phyloP scores from a whole-genome alignment of 2,797 vertebrate genomes.

The Lepus oiostolus region DNA sequence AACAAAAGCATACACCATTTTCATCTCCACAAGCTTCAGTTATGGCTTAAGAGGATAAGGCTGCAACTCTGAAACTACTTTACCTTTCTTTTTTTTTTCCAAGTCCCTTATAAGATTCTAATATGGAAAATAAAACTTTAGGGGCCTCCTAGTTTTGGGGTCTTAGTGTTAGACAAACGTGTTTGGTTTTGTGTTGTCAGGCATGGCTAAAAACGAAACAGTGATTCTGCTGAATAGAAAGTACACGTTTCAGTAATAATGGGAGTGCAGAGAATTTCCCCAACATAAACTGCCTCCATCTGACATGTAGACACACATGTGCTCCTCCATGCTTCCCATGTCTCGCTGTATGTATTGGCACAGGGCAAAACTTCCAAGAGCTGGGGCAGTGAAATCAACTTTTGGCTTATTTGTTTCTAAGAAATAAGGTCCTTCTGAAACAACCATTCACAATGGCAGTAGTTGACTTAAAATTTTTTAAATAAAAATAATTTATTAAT shows the following conservation, averaged over 20 bases:
- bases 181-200: conserved; percentile 56
- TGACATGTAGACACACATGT: not conserved
- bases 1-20: not conserved
- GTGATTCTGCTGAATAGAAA: conserved; percentile 62
- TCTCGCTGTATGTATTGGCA: not conserved
- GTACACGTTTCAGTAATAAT: conserved; percentile 26
- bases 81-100: not conserved
- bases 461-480: conserved; percentile 18
- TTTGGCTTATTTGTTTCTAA: conserved; percentile 40
- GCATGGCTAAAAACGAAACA: conserved; percentile 65
- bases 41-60: conserved; percentile 2
- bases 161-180: not conserved
- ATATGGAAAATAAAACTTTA: conserved; percentile 53
- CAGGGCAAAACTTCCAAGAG: not conserved
- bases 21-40: not conserved
- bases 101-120: conserved; percentile 55
- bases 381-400: not conserved
- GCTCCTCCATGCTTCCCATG: not conserved
- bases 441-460: not conserved
- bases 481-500: conserved; percentile 45
- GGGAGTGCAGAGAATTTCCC: conserved; percentile 23
- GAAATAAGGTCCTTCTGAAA: conserved; percentile 40
- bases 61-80: conserved; percentile 40
- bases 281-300: not conserved
- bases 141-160: not conserved